Percentiles rank a stretch among this genome's conserved stretches.
These are phyloP conservation scores for Lepetodrilus schrolli DNA, from an alignment of 2,888 invertebrate genomes.

Conservation along the genomic window DNA sequence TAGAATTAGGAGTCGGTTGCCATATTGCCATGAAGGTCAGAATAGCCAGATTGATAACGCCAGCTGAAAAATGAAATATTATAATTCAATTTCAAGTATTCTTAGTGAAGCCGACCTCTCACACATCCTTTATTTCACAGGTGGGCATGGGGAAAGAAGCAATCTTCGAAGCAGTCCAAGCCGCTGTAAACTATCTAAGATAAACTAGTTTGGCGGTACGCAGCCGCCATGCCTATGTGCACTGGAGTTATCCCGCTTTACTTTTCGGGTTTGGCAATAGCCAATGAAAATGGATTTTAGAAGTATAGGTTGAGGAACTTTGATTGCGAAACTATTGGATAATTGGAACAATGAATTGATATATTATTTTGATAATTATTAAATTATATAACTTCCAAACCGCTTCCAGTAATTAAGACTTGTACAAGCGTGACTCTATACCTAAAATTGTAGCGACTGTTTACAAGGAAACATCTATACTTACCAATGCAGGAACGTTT, in stretches of 20 bases:
- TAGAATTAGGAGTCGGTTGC: slow-evolving; percentile 55
- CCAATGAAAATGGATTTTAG: not conserved
- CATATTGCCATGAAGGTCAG: slow-evolving; percentile 64
- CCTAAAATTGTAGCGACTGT: too few species aligned
- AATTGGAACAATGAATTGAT: too few species aligned
- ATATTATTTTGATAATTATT: too few species aligned
- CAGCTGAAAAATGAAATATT: slow-evolving; percentile 52
- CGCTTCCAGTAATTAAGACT: too few species aligned
- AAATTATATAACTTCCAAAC: too few species aligned
- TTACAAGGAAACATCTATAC: too few species aligned
- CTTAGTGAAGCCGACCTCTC: not conserved
- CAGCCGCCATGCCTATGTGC: not conserved
- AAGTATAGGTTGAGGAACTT: not conserved
- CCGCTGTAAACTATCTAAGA: not conserved
- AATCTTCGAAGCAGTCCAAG: not conserved
- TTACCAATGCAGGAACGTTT: too few species aligned
- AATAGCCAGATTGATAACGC: slow-evolving; percentile 53
- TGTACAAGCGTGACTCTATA: too few species aligned
- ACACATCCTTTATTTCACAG: slow-evolving; percentile 3
- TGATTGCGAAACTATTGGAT: too few species aligned
- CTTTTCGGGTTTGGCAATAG: slow-evolving; percentile 9
- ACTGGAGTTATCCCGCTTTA: slow-evolving; percentile 30
- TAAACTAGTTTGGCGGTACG: slow-evolving; percentile 15
- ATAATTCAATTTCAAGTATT: not conserved
- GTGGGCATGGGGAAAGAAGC: slow-evolving; percentile 26